Evolutionary conservation across 1,140 invertebrate species (phyloP).

Genomic region (Camponotus vicinus): DNA sequence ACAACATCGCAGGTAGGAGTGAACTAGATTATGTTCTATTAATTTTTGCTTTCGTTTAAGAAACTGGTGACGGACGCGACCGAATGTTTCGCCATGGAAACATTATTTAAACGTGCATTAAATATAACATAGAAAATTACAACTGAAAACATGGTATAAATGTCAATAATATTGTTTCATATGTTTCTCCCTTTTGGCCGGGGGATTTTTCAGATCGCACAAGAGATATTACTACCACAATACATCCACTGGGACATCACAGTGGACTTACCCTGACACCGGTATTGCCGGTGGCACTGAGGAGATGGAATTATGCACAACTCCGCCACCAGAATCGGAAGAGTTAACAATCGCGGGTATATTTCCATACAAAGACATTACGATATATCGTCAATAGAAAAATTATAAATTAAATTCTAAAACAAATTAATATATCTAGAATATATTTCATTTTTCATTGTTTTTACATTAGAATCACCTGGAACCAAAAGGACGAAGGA

Average conservation of each 20-base stretch:
- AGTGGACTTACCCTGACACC: conserved; percentile 90
- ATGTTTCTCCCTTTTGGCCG: conserved; percentile 79
- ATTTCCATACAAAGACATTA: conserved; percentile 69
- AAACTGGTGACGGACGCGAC: conserved; percentile 63
- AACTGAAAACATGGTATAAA: conserved; percentile 61
- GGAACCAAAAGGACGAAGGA: conserved; percentile 57
- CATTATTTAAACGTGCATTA: conserved; percentile 61
- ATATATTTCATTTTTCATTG: background rate
- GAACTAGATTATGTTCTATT: conserved; percentile 69
- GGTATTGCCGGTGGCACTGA: conserved; percentile 87
- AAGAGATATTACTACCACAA: conserved; percentile 91
- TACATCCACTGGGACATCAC: conserved; percentile 86
- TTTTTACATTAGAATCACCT: conserved; percentile 5
- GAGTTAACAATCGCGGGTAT: conserved; percentile 78
- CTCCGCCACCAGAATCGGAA: conserved; percentile 85
- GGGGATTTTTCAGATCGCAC: conserved; percentile 88
- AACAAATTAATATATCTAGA: background rate
- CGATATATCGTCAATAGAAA: background rate
- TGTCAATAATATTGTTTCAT: conserved; percentile 71
- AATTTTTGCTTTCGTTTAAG: conserved; percentile 67
- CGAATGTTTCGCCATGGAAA: conserved; percentile 61
- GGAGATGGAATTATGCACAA: conserved; percentile 89
- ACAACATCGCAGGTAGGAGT: conserved; percentile 72
- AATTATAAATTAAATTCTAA: background rate
- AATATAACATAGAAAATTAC: conserved; percentile 62